A percentile compares a stretch with the other conserved stretches of the same genome.
Conservation (phyloP, 2,113 vertebrate species). For the Malurus elegans region DNA sequence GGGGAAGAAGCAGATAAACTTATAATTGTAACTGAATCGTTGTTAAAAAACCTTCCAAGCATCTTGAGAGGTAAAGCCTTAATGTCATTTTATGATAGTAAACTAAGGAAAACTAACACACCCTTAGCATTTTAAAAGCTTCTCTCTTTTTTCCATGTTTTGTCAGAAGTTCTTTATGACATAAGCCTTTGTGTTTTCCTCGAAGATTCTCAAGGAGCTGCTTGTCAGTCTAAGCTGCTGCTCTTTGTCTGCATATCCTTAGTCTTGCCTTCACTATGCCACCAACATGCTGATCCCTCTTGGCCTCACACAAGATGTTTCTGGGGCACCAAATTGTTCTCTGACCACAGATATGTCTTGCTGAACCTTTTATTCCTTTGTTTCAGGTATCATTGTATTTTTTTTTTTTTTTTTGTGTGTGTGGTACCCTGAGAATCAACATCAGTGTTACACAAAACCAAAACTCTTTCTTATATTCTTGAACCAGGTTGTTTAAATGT, state of each 20-base stretch:
- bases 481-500: background rate
- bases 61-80: background rate
- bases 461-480: background rate
- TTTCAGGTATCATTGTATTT: background rate
- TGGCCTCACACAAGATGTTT: background rate
- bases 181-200: background rate
- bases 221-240: background rate
- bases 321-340: background rate
- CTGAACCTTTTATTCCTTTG: background rate
- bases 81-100: background rate
- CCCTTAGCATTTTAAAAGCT: background rate
- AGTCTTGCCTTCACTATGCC: background rate
- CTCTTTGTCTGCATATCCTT: background rate
- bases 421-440: accelerated
- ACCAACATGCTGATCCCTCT: background rate
- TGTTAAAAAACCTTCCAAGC: background rate
- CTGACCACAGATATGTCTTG: background rate
- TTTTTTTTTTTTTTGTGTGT: too few relatives aligned
- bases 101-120: background rate
- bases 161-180: background rate
- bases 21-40: background rate
- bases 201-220: background rate
- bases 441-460: background rate
- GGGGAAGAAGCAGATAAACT: background rate
- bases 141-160: background rate